Evolutionary conservation across 2,888 invertebrate species (phyloP), one percentile per base, ranked within the genome.

Genomic region (Psylliodes chrysocephalus): DNA sequence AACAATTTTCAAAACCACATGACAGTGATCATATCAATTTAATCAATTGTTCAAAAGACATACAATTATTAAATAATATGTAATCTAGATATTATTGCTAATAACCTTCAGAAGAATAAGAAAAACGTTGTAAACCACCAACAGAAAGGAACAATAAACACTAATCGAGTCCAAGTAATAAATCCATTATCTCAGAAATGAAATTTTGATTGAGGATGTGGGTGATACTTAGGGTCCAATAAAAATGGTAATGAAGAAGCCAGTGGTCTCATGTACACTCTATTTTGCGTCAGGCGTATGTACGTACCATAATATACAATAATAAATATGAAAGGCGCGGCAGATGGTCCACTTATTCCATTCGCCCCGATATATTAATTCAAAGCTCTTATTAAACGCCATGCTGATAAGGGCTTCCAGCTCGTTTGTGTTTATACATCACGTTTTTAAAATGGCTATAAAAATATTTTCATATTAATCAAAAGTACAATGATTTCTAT

Each of bases 331-430:
- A n/a, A n/a, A n/a, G n/a, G n/a, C n/a, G 25, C 54, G 40, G 35
- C 57, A 57, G 57, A 57, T 57, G 57, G 57, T 49, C 47, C 57
- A 47, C 57, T 57, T 47, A 47, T 57, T n/a, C n/a, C n/a, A n/a
- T n/a, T n/a, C 56, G 38, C 57, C 57, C 57, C 22, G 10, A 46
- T 47, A 47, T 46, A 35, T 47, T 57, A 57, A 57, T 57, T 57
- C 56, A 25, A 46, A 18, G 12, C 22, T 19, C 25, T 57, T 57
- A 57, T 47, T 57, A 57, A 15, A 40, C 33, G 2, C 8, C 25
- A n/a, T n/a, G n/a, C n/a, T n/a, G 40, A 54, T 54, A 40, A 40
- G 54, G 54, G 54, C 28, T 54, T 52, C 52, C 17, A 28, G 52
- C 6, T 22, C 25, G 7, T 25, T 25, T 25, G 7, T 25, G n/a